Conservation (phyloP, 2,113 vertebrate species). For the Recurvirostra avosetta region DNA sequence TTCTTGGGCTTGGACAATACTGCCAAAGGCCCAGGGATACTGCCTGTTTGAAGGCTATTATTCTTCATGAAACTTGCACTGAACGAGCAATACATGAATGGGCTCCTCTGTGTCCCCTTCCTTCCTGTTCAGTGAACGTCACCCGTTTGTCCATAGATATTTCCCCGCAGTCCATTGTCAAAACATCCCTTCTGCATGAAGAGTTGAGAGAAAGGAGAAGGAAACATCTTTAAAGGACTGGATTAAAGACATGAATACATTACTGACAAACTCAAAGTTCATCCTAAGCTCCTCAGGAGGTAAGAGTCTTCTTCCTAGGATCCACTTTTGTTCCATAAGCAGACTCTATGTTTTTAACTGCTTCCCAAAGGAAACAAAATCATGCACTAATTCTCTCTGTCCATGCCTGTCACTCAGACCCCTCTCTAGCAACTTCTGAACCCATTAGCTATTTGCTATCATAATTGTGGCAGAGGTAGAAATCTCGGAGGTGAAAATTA, state of each 20-base stretch:
- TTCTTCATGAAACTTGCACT: neutral
- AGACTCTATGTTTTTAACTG: neutral
- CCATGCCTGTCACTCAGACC: neutral
- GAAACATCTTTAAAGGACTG: neutral
- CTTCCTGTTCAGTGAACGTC: neutral
- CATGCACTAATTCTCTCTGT: neutral
- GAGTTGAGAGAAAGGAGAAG: neutral
- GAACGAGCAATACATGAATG: neutral
- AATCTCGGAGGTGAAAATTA: neutral
- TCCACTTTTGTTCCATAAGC: neutral
- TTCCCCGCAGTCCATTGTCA: neutral
- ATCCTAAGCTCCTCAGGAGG: neutral
- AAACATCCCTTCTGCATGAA: neutral
- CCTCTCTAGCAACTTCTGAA: neutral
- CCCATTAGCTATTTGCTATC: rapidly evolving
- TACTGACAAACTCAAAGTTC: neutral
- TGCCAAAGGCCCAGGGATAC: neutral
- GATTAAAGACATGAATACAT: neutral
- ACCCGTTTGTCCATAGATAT: neutral
- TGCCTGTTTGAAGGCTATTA: neutral
- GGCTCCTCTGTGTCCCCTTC: neutral
- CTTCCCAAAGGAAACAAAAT: neutral
- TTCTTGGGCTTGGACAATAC: neutral
- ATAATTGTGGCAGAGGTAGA: neutral
- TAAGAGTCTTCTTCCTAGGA: neutral